A percentile compares a stretch with the other conserved stretches of the same genome.
These are phyloP conservation scores for Drosophila pallidifrons DNA, from an alignment of 1,140 invertebrate species.

Conservation along the genomic window DNA sequence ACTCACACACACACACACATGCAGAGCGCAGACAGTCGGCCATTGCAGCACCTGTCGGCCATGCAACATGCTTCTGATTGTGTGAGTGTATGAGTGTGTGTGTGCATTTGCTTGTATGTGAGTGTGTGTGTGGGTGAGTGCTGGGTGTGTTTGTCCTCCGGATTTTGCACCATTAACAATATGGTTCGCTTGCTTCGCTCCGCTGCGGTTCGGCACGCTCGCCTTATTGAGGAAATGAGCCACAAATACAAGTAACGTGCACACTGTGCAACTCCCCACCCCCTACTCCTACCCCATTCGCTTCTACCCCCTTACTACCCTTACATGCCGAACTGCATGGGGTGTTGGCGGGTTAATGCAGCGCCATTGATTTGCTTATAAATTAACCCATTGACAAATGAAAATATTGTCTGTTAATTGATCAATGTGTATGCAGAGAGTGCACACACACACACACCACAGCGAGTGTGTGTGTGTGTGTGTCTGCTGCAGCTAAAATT, in stretches of 20 bases:
- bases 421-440: conserved; percentile 83
- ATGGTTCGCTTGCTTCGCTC: conserved; percentile 52
- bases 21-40: conserved; percentile 55
- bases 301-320: neutral
- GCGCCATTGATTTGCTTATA: conserved; percentile 79
- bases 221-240: conserved; percentile 43
- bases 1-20: conserved; percentile 22
- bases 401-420: conserved; percentile 85
- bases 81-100: conserved; percentile 41
- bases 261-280: neutral
- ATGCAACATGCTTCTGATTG: conserved; percentile 52
- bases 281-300: neutral
- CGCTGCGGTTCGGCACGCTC: conserved; percentile 45
- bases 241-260: conserved; percentile 29
- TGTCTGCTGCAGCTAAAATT: conserved; percentile 71
- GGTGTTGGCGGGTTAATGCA: conserved; percentile 36
- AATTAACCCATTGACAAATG: conserved; percentile 84
- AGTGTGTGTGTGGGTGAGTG: conserved; percentile 35
- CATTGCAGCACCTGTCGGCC: conserved; percentile 84
- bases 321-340: neutral
- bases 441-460: conserved; percentile 30
- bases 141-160: conserved; percentile 54
- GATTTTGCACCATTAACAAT: conserved; percentile 82
- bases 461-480: conserved; percentile 26
- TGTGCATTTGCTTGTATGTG: conserved; percentile 14